Evolutionary conservation across 2,888 invertebrate genomes (phyloP).

Genomic region (Amphipyra tragopoginis): DNA sequence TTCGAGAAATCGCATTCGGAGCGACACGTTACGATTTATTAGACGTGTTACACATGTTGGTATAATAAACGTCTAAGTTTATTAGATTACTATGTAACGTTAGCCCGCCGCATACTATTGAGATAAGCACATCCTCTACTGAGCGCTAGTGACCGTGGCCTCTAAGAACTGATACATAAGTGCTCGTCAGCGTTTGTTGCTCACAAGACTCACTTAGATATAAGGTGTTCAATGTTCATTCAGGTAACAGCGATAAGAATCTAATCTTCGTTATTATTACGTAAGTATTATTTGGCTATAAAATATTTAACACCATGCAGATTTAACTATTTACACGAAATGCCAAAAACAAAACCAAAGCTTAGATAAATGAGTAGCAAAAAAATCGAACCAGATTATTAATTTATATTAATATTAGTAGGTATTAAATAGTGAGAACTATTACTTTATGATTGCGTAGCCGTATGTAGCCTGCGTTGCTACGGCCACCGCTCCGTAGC

Average conservation of each 20-base stretch:
- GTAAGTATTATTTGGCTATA: no score
- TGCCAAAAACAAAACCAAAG: no score
- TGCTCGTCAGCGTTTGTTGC: conserved; percentile 28
- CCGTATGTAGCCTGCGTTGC: no score
- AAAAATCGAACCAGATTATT: no score
- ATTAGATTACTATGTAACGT: conserved; percentile 53
- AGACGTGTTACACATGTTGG: conserved; percentile 51
- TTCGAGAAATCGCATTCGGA: conserved; percentile 55
- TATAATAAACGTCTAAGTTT: conserved; percentile 42
- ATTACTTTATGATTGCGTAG: no score
- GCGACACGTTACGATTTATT: conserved; percentile 55
- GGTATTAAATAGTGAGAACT: no score
- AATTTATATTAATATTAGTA: no score
- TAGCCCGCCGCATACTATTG: conserved; percentile 18
- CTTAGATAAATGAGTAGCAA: no score
- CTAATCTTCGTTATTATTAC: background rate
- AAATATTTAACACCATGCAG: no score
- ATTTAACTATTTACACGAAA: no score
- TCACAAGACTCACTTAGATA: background rate
- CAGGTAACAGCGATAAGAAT: background rate
- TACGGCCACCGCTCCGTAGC: no score
- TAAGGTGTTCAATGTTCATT: conserved; percentile 10
- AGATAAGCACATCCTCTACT: conserved; percentile 51
- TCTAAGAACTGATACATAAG: conserved; percentile 35
- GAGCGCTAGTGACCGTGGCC: conserved; percentile 34